Conservation (phyloP, 2,888 invertebrate genomes). For the Netelia melanura region DNA sequence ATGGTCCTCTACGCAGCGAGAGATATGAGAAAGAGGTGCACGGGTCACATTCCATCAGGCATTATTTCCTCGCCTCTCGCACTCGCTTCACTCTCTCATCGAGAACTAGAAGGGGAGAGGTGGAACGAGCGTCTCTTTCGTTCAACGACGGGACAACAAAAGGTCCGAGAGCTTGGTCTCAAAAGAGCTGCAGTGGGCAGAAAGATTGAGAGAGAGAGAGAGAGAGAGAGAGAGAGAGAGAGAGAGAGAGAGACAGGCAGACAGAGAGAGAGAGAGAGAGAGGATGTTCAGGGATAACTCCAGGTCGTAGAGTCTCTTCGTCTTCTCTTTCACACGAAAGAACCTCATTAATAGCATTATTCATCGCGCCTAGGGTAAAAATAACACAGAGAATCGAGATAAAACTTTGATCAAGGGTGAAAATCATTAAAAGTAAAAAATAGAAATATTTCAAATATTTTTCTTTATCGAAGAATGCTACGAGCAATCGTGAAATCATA, state of each 20-base stretch:
- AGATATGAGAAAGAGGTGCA: constrained; percentile 75
- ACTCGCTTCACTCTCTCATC: constrained; percentile 13
- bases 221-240: background rate
- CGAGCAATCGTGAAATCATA: no score
- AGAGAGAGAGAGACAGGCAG: constrained; percentile 9
- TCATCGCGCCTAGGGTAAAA: constrained; percentile 69
- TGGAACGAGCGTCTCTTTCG: background rate
- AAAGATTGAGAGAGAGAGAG: constrained; percentile 4
- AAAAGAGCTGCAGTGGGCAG: constrained; percentile 70
- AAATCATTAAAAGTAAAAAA: background rate
- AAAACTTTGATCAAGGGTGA: background rate
- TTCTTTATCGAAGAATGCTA: no score
- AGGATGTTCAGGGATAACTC: constrained; percentile 14
- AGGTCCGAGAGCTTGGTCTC: constrained; percentile 74
- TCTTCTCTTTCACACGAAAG: constrained; percentile 70
- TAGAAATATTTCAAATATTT: background rate
- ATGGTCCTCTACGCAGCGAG: constrained; percentile 14
- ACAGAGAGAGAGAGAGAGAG: background rate
- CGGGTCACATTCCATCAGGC: constrained; percentile 83
- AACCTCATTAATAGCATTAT: constrained; percentile 83
- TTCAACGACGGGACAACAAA: constrained; percentile 78
- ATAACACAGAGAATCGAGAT: constrained; percentile 1
- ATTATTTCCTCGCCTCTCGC: constrained; percentile 81
- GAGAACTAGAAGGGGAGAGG: constrained; percentile 32
- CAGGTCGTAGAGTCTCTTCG: constrained; percentile 64